A percentile compares a stretch with the other conserved stretches of the same genome.
phyloP scores from a whole-genome alignment of 2,888 invertebrate species.

The Andrena minutula region DNA sequence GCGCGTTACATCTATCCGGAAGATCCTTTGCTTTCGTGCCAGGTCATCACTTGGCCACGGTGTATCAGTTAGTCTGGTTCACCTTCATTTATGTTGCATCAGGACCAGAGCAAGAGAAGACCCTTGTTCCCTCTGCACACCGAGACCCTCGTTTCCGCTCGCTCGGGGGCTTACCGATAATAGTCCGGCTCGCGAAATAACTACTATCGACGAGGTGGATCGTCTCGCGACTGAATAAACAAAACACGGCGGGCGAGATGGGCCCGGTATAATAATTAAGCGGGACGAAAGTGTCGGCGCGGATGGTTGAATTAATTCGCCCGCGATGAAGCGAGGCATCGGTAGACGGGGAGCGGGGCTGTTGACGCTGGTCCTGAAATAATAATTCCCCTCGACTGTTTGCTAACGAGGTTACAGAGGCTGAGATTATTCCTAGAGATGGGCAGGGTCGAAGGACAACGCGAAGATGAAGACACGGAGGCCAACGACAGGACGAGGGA shows the following conservation, averaged over 20 bases:
- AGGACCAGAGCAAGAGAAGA: not conserved
- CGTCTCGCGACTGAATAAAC: slow-evolving; percentile 49
- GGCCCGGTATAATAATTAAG: slow-evolving; percentile 76
- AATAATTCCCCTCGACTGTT: slow-evolving; percentile 79
- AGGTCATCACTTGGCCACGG: slow-evolving; percentile 1
- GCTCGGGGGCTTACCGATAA: slow-evolving; percentile 5
- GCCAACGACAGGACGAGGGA: not conserved
- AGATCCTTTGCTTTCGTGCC: slow-evolving; percentile 3
- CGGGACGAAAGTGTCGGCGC: slow-evolving; percentile 60
- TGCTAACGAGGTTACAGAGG: slow-evolving; percentile 75
- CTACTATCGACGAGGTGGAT: slow-evolving; percentile 40
- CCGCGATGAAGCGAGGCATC: slow-evolving; percentile 66
- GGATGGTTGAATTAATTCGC: slow-evolving; percentile 77
- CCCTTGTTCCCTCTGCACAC: not conserved
- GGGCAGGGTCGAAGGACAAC: not conserved
- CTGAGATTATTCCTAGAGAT: slow-evolving; percentile 60
- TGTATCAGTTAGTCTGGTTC: not conserved
- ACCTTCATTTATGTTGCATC: slow-evolving; percentile 21
- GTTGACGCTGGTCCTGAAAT: slow-evolving; percentile 74
- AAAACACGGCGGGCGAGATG: slow-evolving; percentile 18
- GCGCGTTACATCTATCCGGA: not conserved
- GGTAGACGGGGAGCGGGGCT: slow-evolving; percentile 50
- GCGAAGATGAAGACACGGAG: slow-evolving; percentile 1
- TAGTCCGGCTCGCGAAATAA: slow-evolving; percentile 36
- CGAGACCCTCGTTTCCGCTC: not conserved